Evolutionary conservation across 2,888 invertebrate species (phyloP), one percentile per base, ranked within the genome.

Genomic region (Aphodius sticticus): DNA sequence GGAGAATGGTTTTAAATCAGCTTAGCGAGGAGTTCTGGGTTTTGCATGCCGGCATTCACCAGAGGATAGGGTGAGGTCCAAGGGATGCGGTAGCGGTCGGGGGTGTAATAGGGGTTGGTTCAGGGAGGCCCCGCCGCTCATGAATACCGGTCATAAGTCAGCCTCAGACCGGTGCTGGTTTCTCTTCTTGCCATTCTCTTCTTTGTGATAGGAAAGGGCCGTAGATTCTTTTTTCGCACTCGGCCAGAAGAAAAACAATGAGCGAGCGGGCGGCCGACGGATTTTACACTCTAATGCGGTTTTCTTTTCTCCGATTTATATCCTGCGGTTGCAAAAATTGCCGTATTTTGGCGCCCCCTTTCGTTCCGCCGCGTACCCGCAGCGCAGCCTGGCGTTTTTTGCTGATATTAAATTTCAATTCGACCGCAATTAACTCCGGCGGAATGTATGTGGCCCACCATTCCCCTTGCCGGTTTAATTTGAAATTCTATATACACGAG

Each of bases 1-100:
- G 85, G 84, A 85, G 85, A 86, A 85, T 84, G 84, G 85, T 85
- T 86, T 85, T 85, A 86, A 86, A 86, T 86, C 85, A 85, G 86
- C 85, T 86, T 86, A 86, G 83, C 82, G 83, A 81, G 6, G 78
- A 80, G 81, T 81, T 77, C 79, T 79, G 80, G 79, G 81, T 82
- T 81, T 83, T 83, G 83, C 83, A 81, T 84, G 82, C 81, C 81
- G 80, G 80, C 78, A 69, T 70, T 77, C 76, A 76, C 76, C 80
- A 79, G 78, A 77, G 77, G 79, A 36, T 38, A 16, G 71, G 77
- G 77, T 16, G 70, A 77, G 26, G 77, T 77, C 77, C 77, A 76
- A 76, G 76, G 76, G 76, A 16, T 69, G 36, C 26, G 35, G 74
- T 6, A 26, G 16, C 74, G 74, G 26, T 12, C 53, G 3, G 53